Evolutionary conservation across 2,888 invertebrate species (phyloP).

Genomic region (Rhagium mordax): DNA sequence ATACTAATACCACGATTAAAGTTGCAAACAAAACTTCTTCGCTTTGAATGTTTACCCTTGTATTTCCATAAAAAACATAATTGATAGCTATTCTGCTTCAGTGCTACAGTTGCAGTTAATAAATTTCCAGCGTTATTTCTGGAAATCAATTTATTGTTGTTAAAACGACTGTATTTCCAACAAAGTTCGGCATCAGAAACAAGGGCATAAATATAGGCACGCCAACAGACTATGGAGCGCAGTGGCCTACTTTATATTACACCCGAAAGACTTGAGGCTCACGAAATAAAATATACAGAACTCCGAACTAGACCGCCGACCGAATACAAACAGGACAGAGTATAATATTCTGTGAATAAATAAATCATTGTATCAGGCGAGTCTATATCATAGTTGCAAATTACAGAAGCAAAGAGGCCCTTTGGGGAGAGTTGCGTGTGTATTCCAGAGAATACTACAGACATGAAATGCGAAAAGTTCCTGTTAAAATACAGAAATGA

Average conservation of each 20-base stretch:
- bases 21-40: background rate
- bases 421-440: background rate
- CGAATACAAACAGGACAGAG: slow-evolving; percentile 8
- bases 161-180: background rate
- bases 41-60: background rate
- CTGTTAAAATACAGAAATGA: background rate
- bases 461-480: background rate
- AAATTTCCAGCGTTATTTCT: background rate
- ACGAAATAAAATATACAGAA: slow-evolving; percentile 12
- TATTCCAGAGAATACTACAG: background rate
- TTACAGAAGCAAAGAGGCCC: background rate
- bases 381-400: background rate
- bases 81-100: background rate
- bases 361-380: slow-evolving; percentile 7
- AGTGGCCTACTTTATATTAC: slow-evolving; percentile 10
- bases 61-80: background rate
- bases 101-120: background rate
- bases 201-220: background rate
- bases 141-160: background rate
- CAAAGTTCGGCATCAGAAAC: background rate
- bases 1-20: background rate
- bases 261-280: background rate
- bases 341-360: slow-evolving; percentile 4
- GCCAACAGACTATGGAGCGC: background rate
- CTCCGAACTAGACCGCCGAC: background rate